Evolutionary conservation across 2,113 vertebrate genomes (phyloP), one percentile per base, ranked within the genome.

Genomic region (Herpetotheres cachinnans): DNA sequence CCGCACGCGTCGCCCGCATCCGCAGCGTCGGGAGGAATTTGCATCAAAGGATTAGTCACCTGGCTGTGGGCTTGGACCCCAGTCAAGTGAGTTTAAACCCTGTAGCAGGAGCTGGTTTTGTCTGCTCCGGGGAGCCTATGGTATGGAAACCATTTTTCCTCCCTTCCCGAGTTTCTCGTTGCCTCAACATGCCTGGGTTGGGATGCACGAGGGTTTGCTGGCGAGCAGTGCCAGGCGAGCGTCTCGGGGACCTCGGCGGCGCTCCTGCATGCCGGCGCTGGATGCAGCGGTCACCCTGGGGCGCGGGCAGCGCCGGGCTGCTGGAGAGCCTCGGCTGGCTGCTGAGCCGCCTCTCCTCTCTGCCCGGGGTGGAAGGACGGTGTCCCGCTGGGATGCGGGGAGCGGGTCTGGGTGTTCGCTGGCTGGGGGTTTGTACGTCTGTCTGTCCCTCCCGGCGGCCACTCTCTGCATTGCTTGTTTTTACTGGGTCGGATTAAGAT

Each of bases 11-110:
- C 9, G 9, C 59, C 70, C 0, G 10, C 49, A 44, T 86, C 71
- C 4, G 1, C 34, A 11, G 76, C 5, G 0, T 56, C 5, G 3
- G 77, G 78, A 93, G 66, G 83, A 87, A 93, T 94, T 87, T 78
- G 70, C 87, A 91, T 95, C 87, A 76, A 95, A 93, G 93, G 84
- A 93, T 96, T 97, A 95, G 78, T 95, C 95, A 96, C 96, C 90
- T 97, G 95, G 94, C 95, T 95, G 94, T 3, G 62, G 93, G 83
- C 91, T 94, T 97, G 95, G 95, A 95, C 91, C 93, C 66, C 63
- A 96, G 95, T 96, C 95, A 96, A 95, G 56, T 32, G 62, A 27
- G 3, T 94, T 95, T 65, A 85, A 96, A 93, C 85, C 66, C 84
- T 32, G 44, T 69, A 80, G 95, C 91, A 94, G 71, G 62, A 93